Evolutionary conservation across 1,140 invertebrate species (phyloP), one percentile per base, ranked within the genome.

Genomic region (Drosophila biarmipes): DNA sequence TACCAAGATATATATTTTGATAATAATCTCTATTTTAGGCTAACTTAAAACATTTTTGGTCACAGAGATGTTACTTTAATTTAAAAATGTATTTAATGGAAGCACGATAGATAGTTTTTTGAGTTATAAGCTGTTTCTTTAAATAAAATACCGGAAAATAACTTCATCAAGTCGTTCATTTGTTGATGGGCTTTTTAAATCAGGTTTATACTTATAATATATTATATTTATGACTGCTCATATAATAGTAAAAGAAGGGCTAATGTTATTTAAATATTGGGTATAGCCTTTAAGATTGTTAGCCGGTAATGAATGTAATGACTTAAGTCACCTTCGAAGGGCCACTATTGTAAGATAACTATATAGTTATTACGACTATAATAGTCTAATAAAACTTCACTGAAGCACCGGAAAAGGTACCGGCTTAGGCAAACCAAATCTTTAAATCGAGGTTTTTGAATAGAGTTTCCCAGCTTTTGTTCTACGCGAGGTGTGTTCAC

Each of bases 401-500:
- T 17, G 12, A 64, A 38, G 15, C 15, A 48, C 62, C 55, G 56
- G 62, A 61, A 66, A 48, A 40, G 37, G 17, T 61, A 40, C n/a
- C 31, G 49, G 0, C 12, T 8, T 37, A 11, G 7, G 4, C 19
- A 2, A 17, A 35, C 21, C 15, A 24, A 48, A 40, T 48, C 43
- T 66, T 38, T 21, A 8, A 34, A 29, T 27, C 21, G 11, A 21
- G 56, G 10, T 29, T 27, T 37, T 35, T 31, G n/a, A 42, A 52
- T 24, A 24, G n/a, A 38, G 34, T 67, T 67, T 66, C 46, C 46
- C 49, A 56, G 49, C 63, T 46, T 27, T 56, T 69, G 21, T 69
- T 38, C 15, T 21, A 10, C 53, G 34, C 19, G 15, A 69, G 49
- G 63, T 48, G 66, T 69, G 66, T 34, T 48, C 49, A 69, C 63